phyloP scores from a whole-genome alignment of 2,113 vertebrate species.

The Clarias gariepinus region DNA sequence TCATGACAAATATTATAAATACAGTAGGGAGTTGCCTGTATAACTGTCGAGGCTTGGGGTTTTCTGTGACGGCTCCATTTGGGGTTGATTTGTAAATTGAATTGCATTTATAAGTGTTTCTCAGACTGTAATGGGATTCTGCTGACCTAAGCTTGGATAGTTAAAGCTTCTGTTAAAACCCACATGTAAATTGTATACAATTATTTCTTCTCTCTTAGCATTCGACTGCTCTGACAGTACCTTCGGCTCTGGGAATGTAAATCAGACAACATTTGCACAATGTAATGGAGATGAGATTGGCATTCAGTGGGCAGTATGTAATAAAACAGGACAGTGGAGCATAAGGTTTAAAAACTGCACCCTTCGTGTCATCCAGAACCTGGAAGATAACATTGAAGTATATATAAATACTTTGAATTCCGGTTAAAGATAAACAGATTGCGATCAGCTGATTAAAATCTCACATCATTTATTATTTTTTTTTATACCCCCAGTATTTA shows the following conservation, averaged over 20 bases:
- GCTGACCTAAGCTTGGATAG: too few species aligned
- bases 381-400: conserved; percentile 25
- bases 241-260: conserved; percentile 27
- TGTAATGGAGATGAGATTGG: conserved; percentile 23
- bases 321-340: conserved; percentile 2
- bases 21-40: neutral
- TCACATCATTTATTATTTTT: neutral
- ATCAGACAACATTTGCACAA: neutral
- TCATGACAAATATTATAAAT: neutral
- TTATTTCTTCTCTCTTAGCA: neutral
- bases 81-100: too few species aligned
- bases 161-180: neutral
- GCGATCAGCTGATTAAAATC: neutral
- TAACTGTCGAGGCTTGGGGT: neutral
- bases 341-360: conserved; percentile 14
- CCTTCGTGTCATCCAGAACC: conserved; percentile 25
- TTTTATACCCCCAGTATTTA: conserved; percentile 55
- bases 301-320: conserved; percentile 14
- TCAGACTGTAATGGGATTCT: too few species aligned
- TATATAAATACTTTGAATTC: conserved; percentile 1
- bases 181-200: neutral
- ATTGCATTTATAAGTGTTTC: neutral
- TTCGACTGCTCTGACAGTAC: neutral
- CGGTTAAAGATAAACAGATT: neutral
- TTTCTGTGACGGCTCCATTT: neutral